These are phyloP conservation scores for Andrena praecox DNA, from an alignment of 2,888 invertebrate genomes.

Conservation along the genomic window DNA sequence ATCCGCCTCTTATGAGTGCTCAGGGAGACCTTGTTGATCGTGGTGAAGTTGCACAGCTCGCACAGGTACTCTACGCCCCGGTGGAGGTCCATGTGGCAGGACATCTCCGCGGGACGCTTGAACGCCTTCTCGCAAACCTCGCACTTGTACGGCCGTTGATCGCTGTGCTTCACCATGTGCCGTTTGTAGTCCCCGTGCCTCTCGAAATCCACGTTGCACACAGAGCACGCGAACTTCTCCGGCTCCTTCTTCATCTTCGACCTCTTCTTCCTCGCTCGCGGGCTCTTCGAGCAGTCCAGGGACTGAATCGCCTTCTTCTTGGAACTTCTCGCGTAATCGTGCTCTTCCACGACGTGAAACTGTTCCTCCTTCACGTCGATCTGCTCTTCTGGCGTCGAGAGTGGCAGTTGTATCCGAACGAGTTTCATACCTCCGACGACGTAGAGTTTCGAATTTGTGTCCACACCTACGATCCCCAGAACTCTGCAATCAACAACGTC, in stretches of 20 bases:
- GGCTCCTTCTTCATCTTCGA: neutral
- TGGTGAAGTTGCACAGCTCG: slow-evolving; percentile 55
- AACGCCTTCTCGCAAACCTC: slow-evolving; percentile 61
- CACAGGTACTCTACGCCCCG: slow-evolving; percentile 53
- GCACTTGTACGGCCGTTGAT: slow-evolving; percentile 61
- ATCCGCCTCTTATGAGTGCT: slow-evolving; percentile 57
- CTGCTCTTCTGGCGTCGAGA: neutral
- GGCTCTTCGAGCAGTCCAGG: neutral
- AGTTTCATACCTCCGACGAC: neutral
- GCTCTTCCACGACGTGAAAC: neutral
- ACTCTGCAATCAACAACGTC: slow-evolving; percentile 61
- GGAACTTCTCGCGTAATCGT: neutral
- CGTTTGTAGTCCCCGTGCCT: slow-evolving; percentile 6
- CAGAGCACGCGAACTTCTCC: slow-evolving; percentile 8
- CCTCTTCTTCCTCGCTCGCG: neutral
- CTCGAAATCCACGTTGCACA: slow-evolving; percentile 24
- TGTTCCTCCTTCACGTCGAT: neutral
- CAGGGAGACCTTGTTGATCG: slow-evolving; percentile 43
- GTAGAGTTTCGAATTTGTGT: neutral
- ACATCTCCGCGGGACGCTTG: slow-evolving; percentile 60
- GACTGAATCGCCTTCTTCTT: neutral
- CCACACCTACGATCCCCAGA: slow-evolving; percentile 18
- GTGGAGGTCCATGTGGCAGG: slow-evolving; percentile 55
- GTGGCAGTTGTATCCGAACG: neutral
- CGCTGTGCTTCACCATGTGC: slow-evolving; percentile 53